These are phyloP conservation scores for pig (Sus scrofa) DNA, from an alignment of 2,113 vertebrate species.

Conservation along the genomic window DNA sequence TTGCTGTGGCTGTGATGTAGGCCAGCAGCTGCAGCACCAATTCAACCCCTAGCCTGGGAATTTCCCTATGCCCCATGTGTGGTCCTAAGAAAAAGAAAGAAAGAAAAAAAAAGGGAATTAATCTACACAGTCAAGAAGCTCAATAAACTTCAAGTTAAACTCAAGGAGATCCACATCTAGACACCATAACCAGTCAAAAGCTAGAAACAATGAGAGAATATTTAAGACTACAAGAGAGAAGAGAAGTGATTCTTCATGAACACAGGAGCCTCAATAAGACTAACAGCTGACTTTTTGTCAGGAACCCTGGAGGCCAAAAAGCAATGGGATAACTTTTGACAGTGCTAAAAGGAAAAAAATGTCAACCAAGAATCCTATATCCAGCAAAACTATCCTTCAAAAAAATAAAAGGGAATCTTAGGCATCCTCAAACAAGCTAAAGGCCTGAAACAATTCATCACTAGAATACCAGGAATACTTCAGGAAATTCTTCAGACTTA, in stretches of 20 bases:
- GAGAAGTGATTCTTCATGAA: neutral
- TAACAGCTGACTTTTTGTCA: neutral
- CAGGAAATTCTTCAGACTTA: neutral
- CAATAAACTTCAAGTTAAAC: neutral
- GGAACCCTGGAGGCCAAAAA: neutral
- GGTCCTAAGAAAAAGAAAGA: too few relatives aligned
- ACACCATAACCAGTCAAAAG: neutral
- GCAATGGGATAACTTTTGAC: neutral
- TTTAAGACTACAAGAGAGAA: neutral
- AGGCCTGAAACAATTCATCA: neutral
- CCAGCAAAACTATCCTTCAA: neutral
- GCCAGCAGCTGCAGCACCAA: too few relatives aligned
- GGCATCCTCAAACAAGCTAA: neutral
- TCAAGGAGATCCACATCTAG: neutral
- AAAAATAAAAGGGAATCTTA: neutral
- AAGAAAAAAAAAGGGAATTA: too few relatives aligned
- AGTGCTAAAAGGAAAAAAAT: neutral
- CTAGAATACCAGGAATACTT: neutral
- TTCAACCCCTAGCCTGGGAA: too few relatives aligned
- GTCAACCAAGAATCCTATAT: neutral
- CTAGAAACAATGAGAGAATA: neutral
- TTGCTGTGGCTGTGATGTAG: too few relatives aligned
- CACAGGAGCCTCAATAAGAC: neutral
- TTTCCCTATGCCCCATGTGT: too few relatives aligned
- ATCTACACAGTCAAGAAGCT: neutral